These are phyloP conservation scores for Plemyria rubiginata DNA, from an alignment of 2,888 invertebrate species.

Conservation along the genomic window DNA sequence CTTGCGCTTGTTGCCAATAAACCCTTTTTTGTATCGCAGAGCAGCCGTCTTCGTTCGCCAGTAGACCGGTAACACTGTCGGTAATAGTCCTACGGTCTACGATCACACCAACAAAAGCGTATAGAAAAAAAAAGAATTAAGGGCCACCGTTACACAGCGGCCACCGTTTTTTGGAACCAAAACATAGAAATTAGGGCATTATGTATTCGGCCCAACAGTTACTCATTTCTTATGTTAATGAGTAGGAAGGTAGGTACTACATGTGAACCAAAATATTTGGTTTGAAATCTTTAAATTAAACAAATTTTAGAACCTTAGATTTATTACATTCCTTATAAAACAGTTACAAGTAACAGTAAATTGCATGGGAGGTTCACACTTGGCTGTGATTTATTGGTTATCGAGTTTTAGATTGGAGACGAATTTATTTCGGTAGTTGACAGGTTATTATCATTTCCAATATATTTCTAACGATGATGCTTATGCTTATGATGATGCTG, in stretches of 20 bases:
- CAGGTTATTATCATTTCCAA: constrained; percentile 8
- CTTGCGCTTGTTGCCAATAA: no score
- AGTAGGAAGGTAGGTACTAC: constrained; percentile 22
- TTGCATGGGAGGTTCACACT: constrained; percentile 34
- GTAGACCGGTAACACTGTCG: no score
- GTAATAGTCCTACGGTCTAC: no score
- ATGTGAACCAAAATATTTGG: constrained; percentile 47
- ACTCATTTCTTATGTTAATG: constrained; percentile 64
- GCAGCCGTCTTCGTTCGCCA: no score
- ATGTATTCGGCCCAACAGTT: constrained; percentile 67
- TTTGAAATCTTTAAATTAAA: constrained; percentile 35
- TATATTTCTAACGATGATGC: no score
- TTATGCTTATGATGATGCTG: no score
- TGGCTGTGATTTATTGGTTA: constrained; percentile 36
- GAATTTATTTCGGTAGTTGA: constrained; percentile 6
- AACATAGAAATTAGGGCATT: constrained; percentile 30
- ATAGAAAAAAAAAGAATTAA: no score
- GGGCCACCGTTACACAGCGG: not conserved
- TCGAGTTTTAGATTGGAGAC: constrained; percentile 27
- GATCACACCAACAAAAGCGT: no score
- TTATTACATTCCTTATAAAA: constrained; percentile 27
- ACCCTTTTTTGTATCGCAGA: no score
- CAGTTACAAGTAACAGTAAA: constrained; percentile 40
- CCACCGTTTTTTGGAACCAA: not conserved
- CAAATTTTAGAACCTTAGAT: constrained; percentile 32